Evolutionary conservation across 2,797 vertebrate genomes (phyloP).

Genomic region (Anabas testudineus): DNA sequence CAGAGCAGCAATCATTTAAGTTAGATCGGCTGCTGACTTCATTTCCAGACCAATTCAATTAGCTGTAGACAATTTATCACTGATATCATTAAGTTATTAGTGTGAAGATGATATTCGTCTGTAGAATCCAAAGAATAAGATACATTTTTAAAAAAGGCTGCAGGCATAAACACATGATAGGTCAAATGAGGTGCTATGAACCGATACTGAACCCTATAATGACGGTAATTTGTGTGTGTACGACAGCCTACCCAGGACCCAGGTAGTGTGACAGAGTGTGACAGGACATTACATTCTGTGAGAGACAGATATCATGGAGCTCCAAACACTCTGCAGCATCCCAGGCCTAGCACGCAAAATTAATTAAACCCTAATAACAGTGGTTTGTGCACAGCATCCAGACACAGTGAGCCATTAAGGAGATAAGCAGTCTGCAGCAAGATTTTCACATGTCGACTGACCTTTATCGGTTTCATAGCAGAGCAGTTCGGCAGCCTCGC

Average conservation of each 20-base stretch:
- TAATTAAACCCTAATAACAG: slow-evolving; percentile 62
- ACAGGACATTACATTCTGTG: slow-evolving; percentile 35
- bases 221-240: slow-evolving; percentile 21
- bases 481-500: slow-evolving; percentile 53
- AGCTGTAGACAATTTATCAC: slow-evolving; percentile 47
- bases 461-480: slow-evolving; percentile 66
- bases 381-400: slow-evolving; percentile 38
- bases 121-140: slow-evolving; percentile 18
- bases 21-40: slow-evolving; percentile 39
- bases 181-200: slow-evolving; percentile 29
- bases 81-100: slow-evolving; percentile 39
- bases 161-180: slow-evolving; percentile 12
- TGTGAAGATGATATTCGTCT: slow-evolving; percentile 20
- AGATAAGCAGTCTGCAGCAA: slow-evolving; percentile 68
- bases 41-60: slow-evolving; percentile 52
- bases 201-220: slow-evolving; percentile 23
- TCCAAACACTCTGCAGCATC: slow-evolving; percentile 37
- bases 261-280: slow-evolving; percentile 24
- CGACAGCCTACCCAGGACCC: slow-evolving; percentile 15
- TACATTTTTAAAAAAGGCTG: slow-evolving; percentile 9
- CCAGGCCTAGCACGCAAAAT: slow-evolving; percentile 48
- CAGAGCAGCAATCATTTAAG: slow-evolving; percentile 39
- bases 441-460: slow-evolving; percentile 64
- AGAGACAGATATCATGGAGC: slow-evolving; percentile 36
- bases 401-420: slow-evolving; percentile 57